These are phyloP conservation scores for Xiphophorus birchmanni DNA, from an alignment of 2,797 vertebrate genomes.

Conservation along the genomic window DNA sequence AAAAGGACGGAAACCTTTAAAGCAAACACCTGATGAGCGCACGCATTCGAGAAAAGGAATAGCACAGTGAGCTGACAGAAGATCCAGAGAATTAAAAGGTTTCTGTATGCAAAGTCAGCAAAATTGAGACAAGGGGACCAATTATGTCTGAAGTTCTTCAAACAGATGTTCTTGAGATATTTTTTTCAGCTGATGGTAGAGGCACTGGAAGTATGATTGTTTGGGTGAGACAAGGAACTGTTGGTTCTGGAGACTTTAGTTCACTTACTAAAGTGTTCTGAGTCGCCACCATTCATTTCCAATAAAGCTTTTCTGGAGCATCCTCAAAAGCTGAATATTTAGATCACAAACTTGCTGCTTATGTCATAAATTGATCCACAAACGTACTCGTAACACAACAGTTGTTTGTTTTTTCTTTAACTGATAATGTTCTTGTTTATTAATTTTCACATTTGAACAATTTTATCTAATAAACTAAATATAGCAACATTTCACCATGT, in stretches of 20 bases:
- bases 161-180: neutral
- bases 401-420: neutral
- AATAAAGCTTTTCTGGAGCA: neutral
- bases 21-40: conserved; percentile 4
- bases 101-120: neutral
- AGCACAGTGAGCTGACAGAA: neutral
- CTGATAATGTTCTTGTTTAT: neutral
- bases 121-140: neutral
- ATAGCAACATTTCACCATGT: neutral
- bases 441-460: neutral
- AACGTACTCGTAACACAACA: neutral
- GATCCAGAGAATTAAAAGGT: neutral
- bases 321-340: neutral
- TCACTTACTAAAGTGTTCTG: neutral
- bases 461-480: conserved; percentile 1
- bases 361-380: neutral
- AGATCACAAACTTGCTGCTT: neutral
- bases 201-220: conserved; percentile 29
- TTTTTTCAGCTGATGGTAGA: conserved; percentile 9
- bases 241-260: neutral
- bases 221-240: conserved; percentile 8
- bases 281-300: neutral
- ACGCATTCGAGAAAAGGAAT: conserved; percentile 2
- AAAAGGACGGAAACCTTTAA: conserved; percentile 16
- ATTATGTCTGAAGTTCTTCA: conserved; percentile 7